Evolutionary conservation across 1,140 invertebrate genomes (phyloP), one percentile per base, ranked within the genome.

Genomic region (Drosophila equinoxialis): DNA sequence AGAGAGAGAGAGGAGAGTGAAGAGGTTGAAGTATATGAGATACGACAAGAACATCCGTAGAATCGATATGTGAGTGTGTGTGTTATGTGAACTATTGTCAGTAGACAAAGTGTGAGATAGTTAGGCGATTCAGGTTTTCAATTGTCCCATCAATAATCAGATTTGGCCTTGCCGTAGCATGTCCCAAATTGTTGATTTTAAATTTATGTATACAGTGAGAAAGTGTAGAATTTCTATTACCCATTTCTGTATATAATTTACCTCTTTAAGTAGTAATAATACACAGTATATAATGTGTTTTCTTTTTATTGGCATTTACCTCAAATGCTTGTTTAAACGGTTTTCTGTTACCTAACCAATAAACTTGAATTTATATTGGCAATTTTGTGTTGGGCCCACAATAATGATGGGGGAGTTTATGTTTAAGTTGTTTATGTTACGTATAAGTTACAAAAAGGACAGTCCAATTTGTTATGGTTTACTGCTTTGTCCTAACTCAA

Each of bases 401-500:
- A 10, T 23, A 8, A 20, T 10, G 10, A 30, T 30, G 30, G 30
- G 26, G 1, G 23, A 51, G 17, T 8, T 51, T 51, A 17, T 2
- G 17, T 48, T 48, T 48, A 17, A 20, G 6, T 3, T 3, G 8
- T 51, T 23, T 8, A 8, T 23, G 17, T 51, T 23, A 51, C 17
- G n/a, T 7, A n/a, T 6, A 45, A 30, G n/a, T 10, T 5, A 14
- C 6, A 7, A 48, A 48, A 51, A 23, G 45, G 45, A 11, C 45
- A 51, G 37, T 55, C 62, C 37, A 17, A 26, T 45, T 7, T 48
- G 55, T 11, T 65, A 6, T 66, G 45, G 45, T 51, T 51, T 23
- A 51, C 45, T 60, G 17, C 39, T 11, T 68, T 23, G 33, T 35
- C n/a, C 63, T 61, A 33, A 37, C 45, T 54, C 70, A 61, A 48